Base-by-base conservation (phyloP, 1,140 invertebrate species). In the Scaptodrosophila lebanonensis region DNA sequence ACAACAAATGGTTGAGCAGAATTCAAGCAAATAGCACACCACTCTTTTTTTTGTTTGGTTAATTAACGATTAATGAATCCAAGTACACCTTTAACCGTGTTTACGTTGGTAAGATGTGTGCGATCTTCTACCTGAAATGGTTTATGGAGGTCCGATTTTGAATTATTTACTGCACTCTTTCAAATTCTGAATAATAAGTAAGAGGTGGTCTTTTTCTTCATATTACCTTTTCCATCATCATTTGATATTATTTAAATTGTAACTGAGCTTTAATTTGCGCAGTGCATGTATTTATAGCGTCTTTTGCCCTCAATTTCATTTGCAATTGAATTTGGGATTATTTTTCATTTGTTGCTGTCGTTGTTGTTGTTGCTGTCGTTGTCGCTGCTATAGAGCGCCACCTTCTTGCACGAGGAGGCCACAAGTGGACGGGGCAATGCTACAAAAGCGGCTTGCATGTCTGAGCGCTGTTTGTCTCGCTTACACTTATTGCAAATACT, bases 291-390 rank as follows among this genome's bases (percentile, higher is more conserved):
- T 79, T 73, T 67, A 75, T 71, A 56, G 63, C 57, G 72, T 68
- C 44, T 70, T 79, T 75, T 51, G 69, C 75, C 73, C 75, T 79
- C 75, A 79, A 79, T 79, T 79, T 79, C 75, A 77, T 79, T 79
- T 75, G 75, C 75, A 79, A 79, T 79, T 79, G 75, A 79, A 79
- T 79, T 79, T 82, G 75, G 75, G 66, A 79, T 79, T 79, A 79
- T 82, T 79, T 82, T 79, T 79, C 69, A 79, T 79, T 79, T 82
- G 5, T 69, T 68, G 64, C 61, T 66, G 75, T 64, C 65, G 61
- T 33, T 33, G 8, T 33, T 33, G 32, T n/a, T n/a, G n/a, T n/a
- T n/a, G n/a, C n/a, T n/a, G n/a, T n/a, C n/a, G n/a, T n/a, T n/a
- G n/a, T n/a, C n/a, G n/a, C n/a, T n/a, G n/a, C n/a, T n/a, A n/a